phyloP scores from a whole-genome alignment of 1,140 invertebrate genomes.

The Zaprionus vittiger region DNA sequence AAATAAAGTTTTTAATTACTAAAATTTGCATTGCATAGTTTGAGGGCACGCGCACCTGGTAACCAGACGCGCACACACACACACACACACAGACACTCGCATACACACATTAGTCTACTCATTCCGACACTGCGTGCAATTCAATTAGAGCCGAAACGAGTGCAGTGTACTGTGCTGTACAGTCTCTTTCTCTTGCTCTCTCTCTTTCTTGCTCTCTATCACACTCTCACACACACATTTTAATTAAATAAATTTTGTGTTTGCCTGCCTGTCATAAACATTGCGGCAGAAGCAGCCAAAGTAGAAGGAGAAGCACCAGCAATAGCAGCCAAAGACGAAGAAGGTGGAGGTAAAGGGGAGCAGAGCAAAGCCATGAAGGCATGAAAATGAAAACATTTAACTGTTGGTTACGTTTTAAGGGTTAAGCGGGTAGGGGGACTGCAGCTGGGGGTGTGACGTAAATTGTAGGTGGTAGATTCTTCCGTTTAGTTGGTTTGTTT shows the following conservation, averaged over 20 bases:
- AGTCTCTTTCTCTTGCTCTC: constrained; percentile 3
- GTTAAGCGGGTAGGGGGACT: constrained; percentile 10
- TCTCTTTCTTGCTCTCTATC: constrained; percentile 17
- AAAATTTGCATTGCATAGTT: constrained; percentile 64
- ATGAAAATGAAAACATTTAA: constrained; percentile 82
- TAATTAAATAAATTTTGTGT: constrained; percentile 82
- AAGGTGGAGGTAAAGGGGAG: background rate
- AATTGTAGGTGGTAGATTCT: constrained; percentile 1
- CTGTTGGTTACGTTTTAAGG: constrained; percentile 57
- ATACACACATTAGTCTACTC: constrained; percentile 58
- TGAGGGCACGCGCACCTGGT: constrained; percentile 55
- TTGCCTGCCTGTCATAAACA: constrained; percentile 77
- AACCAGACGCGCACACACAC: constrained; percentile 12
- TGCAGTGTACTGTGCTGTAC: constrained; percentile 25
- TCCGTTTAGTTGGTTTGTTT: constrained; percentile 55
- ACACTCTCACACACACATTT: constrained; percentile 48
- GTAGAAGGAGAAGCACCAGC: constrained; percentile 11
- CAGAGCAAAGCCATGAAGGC: constrained; percentile 26
- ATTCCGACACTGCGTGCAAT: constrained; percentile 54
- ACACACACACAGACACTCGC: constrained; percentile 30
- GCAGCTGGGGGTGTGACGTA: constrained; percentile 5
- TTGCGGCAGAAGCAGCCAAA: constrained; percentile 38
- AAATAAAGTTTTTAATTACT: constrained; percentile 73
- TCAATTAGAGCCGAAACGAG: constrained; percentile 69
- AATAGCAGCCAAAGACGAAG: constrained; percentile 1